phyloP scores from a whole-genome alignment of 2,797 vertebrate genomes.

The Ceryle rudis region DNA sequence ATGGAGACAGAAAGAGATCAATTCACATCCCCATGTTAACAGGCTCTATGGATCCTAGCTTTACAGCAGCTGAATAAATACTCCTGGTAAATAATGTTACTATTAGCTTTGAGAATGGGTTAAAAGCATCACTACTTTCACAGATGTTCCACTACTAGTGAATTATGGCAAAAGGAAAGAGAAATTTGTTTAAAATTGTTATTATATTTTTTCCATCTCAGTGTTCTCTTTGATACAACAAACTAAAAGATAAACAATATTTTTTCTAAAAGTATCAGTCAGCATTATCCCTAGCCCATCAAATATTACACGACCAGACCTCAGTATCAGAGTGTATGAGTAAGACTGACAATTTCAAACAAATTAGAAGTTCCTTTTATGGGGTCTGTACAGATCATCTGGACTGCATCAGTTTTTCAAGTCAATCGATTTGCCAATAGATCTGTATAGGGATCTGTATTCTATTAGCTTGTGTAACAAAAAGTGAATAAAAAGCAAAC shows the following conservation, averaged over 20 bases:
- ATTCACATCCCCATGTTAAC: neutral
- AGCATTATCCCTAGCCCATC: neutral
- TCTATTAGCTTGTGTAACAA: neutral
- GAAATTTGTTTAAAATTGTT: neutral
- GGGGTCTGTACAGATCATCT: neutral
- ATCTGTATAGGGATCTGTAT: neutral
- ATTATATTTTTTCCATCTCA: neutral
- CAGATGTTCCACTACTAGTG: neutral
- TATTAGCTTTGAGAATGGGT: neutral
- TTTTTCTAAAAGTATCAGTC: neutral
- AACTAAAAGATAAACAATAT: neutral
- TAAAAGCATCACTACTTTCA: neutral
- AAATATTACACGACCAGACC: neutral
- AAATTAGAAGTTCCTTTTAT: neutral
- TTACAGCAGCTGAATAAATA: conserved; percentile 5
- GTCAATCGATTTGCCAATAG: neutral
- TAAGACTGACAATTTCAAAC: neutral
- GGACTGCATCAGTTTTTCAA: neutral
- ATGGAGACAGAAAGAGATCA: neutral
- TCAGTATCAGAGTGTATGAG: neutral
- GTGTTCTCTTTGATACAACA: neutral
- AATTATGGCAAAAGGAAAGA: neutral
- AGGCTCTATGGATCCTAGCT: neutral
- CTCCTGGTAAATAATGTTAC: neutral
- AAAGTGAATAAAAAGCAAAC: neutral